These are phyloP conservation scores for Hyles euphorbiae DNA, from an alignment of 1,140 invertebrate genomes.

Conservation along the genomic window DNA sequence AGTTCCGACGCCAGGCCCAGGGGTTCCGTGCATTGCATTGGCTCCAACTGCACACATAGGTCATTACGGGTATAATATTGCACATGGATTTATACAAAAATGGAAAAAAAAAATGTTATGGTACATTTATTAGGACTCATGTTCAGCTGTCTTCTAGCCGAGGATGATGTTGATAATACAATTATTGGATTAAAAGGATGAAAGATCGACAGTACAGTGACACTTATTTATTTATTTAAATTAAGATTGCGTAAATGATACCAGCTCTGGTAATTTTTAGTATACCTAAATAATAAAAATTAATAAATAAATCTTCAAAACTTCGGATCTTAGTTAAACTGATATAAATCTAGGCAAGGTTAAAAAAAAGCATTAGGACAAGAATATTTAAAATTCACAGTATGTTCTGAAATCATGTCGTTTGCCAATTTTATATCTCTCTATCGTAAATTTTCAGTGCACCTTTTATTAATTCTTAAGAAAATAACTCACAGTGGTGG, in stretches of 20 bases:
- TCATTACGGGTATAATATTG: neutral
- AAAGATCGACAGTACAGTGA: no score
- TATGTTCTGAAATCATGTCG: no score
- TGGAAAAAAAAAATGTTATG: neutral
- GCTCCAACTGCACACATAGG: conserved; percentile 20
- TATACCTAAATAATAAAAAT: neutral
- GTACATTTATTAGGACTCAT: no score
- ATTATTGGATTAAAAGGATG: no score
- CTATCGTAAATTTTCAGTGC: no score
- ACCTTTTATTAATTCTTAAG: no score
- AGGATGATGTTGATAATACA: no score
- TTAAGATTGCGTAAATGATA: neutral
- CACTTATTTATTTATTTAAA: neutral
- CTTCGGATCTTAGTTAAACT: neutral
- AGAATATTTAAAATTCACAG: neutral
- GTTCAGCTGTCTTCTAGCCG: no score
- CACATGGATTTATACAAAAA: neutral
- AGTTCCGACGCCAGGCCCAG: conserved; percentile 43
- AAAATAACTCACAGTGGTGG: no score
- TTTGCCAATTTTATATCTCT: no score
- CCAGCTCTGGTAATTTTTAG: neutral
- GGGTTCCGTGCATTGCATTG: conserved; percentile 44
- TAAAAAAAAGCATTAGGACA: neutral
- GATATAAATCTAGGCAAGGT: neutral
- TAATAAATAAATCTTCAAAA: neutral